Evolutionary conservation across 1,140 invertebrate species (phyloP).

Genomic region (Diorhabda sublineata): DNA sequence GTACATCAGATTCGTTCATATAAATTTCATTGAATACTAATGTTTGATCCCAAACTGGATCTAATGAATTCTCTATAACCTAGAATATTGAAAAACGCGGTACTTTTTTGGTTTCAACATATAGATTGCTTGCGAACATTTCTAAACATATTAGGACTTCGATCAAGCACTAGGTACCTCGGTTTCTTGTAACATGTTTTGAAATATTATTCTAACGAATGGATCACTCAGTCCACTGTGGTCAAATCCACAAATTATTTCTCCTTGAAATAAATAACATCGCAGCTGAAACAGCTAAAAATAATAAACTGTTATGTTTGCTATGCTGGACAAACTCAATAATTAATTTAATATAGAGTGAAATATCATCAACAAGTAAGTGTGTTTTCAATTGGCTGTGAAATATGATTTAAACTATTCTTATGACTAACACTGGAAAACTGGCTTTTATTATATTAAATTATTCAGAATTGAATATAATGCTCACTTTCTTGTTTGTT

Average conservation of each 20-base stretch:
- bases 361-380: too few relatives aligned
- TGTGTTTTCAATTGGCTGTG: too few relatives aligned
- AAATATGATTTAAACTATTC: too few relatives aligned
- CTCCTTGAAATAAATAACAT: slow-evolving; percentile 60
- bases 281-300: slow-evolving; percentile 41
- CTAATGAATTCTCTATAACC: slow-evolving; percentile 48
- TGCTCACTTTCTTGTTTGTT: too few relatives aligned
- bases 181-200: slow-evolving; percentile 43
- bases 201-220: slow-evolving; percentile 50
- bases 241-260: slow-evolving; percentile 54
- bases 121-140: neutral
- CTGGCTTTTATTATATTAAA: too few relatives aligned
- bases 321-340: too few relatives aligned
- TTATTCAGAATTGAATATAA: too few relatives aligned
- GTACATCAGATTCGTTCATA: slow-evolving; percentile 52
- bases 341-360: too few relatives aligned
- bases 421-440: too few relatives aligned
- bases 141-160: slow-evolving; percentile 2
- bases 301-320: too few relatives aligned
- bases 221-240: slow-evolving; percentile 52
- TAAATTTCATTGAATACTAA: slow-evolving; percentile 50
- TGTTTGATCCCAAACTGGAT: slow-evolving; percentile 59
- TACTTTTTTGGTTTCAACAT: too few relatives aligned
- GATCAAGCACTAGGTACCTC: slow-evolving; percentile 22
- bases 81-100: slow-evolving; percentile 22